Evolutionary conservation across 2,888 invertebrate species (phyloP), one percentile per base, ranked within the genome.

Genomic region (Parthenolecanium corni): DNA sequence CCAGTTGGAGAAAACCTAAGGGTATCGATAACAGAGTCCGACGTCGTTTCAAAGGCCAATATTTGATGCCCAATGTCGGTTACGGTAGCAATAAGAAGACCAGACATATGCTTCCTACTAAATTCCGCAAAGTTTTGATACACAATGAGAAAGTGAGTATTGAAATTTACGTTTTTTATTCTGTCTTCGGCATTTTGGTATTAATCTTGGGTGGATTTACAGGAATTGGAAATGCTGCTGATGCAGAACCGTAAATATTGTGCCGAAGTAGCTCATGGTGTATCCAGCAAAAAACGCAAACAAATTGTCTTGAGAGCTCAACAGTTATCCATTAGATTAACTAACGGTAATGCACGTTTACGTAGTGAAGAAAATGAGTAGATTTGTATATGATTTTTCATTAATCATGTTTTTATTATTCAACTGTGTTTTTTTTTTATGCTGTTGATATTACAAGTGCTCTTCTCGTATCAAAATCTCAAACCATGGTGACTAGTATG

Each of bases 1-100:
- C 88, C 70, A 94, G 90, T 83, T 99, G 98, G 98, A 86, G 98
- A 74, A 98, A 96, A 79, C 98, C 98, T 20, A 96, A 96, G 80
- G 98, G 98, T 92, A 99, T 98, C 77, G 98, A 99, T 79, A 98
- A 99, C 85, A 85, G 97, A 77, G 97, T 98, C 52, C 86, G 98
- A 70, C 86, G 98, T 75, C 85, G 96, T 70, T 98, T 98, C 81
- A 98, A 98, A 87, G 98, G 98, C 31, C 96, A 96, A 74, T 93
- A 87, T 74, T 79, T 91, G 79, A 98, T 99, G 98, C 98, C 98
- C 68, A 95, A 86, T 75, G 95, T 99, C 75, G 98, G 98, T 83
- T 98, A 96, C 74, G 97, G 98, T 69, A 92, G 93, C 70, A 89
- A 88, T 76, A 86, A 88, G 74, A 89, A 87, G 74, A 95, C 95